phyloP scores from a whole-genome alignment of 2,888 invertebrate species.

The Dione juno region DNA sequence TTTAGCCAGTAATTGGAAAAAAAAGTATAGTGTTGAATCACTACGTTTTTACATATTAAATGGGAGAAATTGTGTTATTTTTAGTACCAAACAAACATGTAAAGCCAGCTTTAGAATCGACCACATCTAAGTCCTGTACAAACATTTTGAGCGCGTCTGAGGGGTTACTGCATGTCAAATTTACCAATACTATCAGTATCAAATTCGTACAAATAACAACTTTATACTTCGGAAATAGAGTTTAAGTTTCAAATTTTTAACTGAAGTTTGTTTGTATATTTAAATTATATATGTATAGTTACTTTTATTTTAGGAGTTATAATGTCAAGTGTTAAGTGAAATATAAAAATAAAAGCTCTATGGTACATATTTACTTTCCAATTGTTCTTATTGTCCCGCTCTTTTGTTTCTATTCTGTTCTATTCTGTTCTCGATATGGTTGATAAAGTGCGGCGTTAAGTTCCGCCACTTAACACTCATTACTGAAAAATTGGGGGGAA shows the following conservation, averaged over 20 bases:
- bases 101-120: slow-evolving; percentile 19
- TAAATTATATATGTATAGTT: not conserved
- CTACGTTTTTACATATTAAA: not conserved
- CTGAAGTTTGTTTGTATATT: not conserved
- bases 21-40: not conserved
- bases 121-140: slow-evolving; percentile 31
- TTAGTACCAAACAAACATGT: slow-evolving; percentile 14
- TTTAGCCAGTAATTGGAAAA: no score
- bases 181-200: slow-evolving; percentile 16
- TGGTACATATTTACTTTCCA: no score
- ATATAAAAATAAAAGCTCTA: no score
- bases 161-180: slow-evolving; percentile 33
- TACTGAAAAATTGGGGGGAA: not conserved
- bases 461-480: not conserved
- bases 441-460: not conserved
- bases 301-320: no score
- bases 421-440: no score
- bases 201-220: not conserved
- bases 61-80: not conserved
- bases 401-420: no score
- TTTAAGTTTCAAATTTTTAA: not conserved
- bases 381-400: no score
- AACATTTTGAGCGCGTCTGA: slow-evolving; percentile 38
- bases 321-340: no score
- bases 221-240: not conserved